A percentile compares a stretch with the other conserved stretches of the same genome.
Conservation (phyloP, 2,113 vertebrate species). For the Salvelinus alpinus region DNA sequence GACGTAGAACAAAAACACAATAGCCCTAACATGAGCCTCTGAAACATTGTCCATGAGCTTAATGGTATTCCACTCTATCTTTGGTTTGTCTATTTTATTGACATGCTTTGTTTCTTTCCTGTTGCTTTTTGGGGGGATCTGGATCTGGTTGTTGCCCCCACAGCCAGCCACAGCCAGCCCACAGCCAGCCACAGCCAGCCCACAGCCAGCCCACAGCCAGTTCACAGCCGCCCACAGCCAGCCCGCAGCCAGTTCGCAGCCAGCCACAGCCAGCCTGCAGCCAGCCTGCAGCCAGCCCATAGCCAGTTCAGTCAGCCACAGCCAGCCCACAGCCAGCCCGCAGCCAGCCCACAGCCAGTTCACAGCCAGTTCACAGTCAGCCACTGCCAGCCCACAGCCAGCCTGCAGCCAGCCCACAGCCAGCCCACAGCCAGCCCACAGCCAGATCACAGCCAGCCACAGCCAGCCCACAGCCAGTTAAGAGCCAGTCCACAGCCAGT, state of each 20-base stretch:
- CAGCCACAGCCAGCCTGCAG: too few species aligned
- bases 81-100: constrained; percentile 51
- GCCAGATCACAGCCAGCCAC: too few species aligned
- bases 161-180: constrained; percentile 16
- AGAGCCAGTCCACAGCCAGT: background rate
- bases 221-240: background rate
- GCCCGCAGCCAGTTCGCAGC: constrained; percentile 15
- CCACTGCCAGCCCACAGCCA: background rate
- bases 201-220: too few species aligned
- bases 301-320: too few species aligned
- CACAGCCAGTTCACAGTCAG: constrained; percentile 28
- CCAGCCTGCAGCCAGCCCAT: too few species aligned
- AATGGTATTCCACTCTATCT: constrained; percentile 17
- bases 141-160: constrained; percentile 28
- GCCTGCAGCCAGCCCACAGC: too few species aligned
- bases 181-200: constrained; percentile 18
- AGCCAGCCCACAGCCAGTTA: too few species aligned
- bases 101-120: constrained; percentile 23
- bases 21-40: background rate
- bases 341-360: background rate
- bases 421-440: too few species aligned
- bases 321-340: too few species aligned
- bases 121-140: constrained; percentile 22
- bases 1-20: constrained; percentile 23
- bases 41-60: constrained; percentile 20